Base-by-base conservation (phyloP, 2,888 invertebrate genomes). In the Eupithecia tripunctaria region DNA sequence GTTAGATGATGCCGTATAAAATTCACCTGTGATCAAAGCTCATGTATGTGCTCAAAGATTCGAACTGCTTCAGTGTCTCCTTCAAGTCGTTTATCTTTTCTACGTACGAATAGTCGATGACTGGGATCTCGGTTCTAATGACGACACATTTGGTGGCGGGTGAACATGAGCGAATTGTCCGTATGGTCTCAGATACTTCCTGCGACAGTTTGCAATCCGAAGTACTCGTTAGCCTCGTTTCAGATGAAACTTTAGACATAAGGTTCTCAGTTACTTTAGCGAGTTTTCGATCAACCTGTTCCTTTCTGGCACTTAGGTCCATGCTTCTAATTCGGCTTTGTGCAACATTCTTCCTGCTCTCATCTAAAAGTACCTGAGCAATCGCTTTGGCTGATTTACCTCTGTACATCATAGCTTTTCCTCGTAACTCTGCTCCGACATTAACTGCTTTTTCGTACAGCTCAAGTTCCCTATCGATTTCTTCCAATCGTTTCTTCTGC, bases 351-450 rank as follows among this genome's bases (percentile, higher is more conserved):
- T 89, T 92, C 70, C 95, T 86, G 47, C 95, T 96, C 80, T 96
- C 96, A 56, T 95, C 94, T 62, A 97, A 88, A 60, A 97, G 89
- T 18, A 96, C 95, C 76, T 95, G 95, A 78, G 96, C 96, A 75
- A 97, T 97, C 64, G 96, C 96, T 84, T 95, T 96, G 8, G 97
- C 97, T 3, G 97, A 97, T 94, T 96, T 97, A 67, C 97, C 97
- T 82, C 96, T 95, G 65, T 97, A 95, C 88, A 95, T 89, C 86
- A 94, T 91, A 76, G 95, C 95, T 84, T 92, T 93, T 76, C 94
- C 89, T 87, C 92, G 95, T 76, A 95, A 87, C 82, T 95, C 95
- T 79, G 93, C 88, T 80, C 94, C 91, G 36, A 95, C 92, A 73
- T 91, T 91, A 69, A 91, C 92, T 78, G 89, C 91, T 60, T 89